These are phyloP conservation scores for Lepisosteus osseus DNA, from an alignment of 2,113 vertebrate species.

Conservation along the genomic window DNA sequence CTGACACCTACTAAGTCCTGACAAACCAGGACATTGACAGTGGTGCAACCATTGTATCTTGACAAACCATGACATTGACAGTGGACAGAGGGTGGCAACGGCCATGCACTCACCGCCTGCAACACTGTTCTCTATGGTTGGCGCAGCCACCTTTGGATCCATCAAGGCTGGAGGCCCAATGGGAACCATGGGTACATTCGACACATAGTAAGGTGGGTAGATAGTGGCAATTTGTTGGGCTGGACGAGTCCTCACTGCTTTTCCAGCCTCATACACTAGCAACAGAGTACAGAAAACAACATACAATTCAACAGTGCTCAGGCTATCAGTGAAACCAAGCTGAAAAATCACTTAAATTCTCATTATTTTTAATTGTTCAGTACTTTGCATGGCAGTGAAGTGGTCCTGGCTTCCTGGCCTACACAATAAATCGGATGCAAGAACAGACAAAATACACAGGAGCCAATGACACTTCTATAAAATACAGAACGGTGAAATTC, in stretches of 20 bases:
- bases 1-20: not conserved
- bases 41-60: not conserved
- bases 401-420: too few species aligned
- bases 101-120: conserved; percentile 49
- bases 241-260: conserved; percentile 78
- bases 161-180: conserved; percentile 70
- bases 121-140: conserved; percentile 61
- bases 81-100: too few species aligned
- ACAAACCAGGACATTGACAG: not conserved
- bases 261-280: conserved; percentile 93
- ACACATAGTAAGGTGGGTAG: conserved; percentile 90
- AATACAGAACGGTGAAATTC: too few species aligned
- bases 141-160: conserved; percentile 76
- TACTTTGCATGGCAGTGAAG: too few species aligned
- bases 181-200: conserved; percentile 78
- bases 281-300: not conserved
- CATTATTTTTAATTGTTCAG: too few species aligned
- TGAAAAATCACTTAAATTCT: too few species aligned
- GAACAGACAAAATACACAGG: too few species aligned
- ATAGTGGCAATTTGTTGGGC: conserved; percentile 69
- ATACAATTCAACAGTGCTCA: too few species aligned
- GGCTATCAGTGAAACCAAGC: too few species aligned
- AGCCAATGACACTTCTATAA: too few species aligned
- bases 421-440: too few species aligned
- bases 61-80: not conserved